Percentiles rank a stretch among this genome's conserved stretches.
phyloP scores from a whole-genome alignment of 2,113 vertebrate species.

The Carettochelys insculpta region DNA sequence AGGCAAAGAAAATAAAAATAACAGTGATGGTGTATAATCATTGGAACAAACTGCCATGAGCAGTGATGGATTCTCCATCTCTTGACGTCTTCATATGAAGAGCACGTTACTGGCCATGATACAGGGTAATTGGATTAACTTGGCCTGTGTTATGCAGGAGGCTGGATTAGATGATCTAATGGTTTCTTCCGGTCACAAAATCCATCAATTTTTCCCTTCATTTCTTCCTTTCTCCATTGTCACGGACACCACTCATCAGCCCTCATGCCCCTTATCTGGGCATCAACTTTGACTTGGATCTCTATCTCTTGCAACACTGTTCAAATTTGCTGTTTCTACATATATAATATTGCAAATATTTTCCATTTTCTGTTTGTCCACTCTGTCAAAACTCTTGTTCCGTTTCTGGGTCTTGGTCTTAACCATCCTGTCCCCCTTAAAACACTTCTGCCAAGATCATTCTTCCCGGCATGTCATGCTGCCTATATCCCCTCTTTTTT shows the following conservation, averaged over 20 bases:
- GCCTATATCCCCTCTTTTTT: background rate
- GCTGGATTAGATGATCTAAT: background rate
- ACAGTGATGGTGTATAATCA: background rate
- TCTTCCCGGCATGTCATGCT: background rate
- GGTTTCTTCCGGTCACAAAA: background rate
- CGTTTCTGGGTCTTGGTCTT: background rate
- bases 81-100: background rate
- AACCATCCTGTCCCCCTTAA: background rate
- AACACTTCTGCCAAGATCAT: background rate
- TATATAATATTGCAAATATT: background rate
- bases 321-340: background rate
- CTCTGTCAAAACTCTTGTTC: background rate
- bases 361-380: background rate
- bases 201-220: background rate
- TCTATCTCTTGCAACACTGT: background rate
- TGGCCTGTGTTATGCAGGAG: background rate
- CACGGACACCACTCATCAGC: background rate
- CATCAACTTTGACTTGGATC: background rate
- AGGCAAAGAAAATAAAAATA: background rate
- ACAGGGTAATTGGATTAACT: background rate
- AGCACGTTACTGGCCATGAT: background rate
- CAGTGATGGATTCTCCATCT: background rate
- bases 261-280: background rate
- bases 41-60: background rate
- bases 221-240: background rate